Conservation (phyloP, 2,797 vertebrate species). For the Gallinago nigripennis region DNA sequence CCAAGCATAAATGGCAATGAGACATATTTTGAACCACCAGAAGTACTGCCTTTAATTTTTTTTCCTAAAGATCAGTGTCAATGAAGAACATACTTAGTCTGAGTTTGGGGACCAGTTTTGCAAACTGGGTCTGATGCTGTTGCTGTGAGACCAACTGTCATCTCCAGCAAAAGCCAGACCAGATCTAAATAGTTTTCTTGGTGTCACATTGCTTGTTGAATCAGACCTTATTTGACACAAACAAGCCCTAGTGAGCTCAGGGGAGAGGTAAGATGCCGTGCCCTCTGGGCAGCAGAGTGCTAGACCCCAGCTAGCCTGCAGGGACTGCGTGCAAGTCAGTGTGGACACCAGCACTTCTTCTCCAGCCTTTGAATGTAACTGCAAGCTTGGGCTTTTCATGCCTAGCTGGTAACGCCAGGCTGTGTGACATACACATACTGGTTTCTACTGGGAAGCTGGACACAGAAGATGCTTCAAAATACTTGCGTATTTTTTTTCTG, state of each 20-base stretch:
- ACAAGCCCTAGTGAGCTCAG: not conserved
- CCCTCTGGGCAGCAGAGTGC: not conserved
- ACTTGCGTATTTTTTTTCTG: not conserved
- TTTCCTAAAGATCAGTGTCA: not conserved
- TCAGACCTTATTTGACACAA: not conserved
- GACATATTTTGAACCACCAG: not conserved
- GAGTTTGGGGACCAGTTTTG: not conserved
- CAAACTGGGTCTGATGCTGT: not conserved
- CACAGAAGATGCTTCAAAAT: not conserved
- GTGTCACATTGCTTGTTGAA: not conserved
- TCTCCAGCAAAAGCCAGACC: not conserved
- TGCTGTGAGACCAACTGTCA: not conserved
- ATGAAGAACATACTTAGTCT: not conserved
- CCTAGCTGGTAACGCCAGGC: rapidly evolving
- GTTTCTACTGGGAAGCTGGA: not conserved
- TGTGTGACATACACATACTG: not conserved
- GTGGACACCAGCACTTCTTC: not conserved
- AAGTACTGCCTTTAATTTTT: not conserved
- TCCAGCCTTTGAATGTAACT: not conserved
- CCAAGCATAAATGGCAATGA: constrained; percentile 14
- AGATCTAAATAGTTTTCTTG: not conserved
- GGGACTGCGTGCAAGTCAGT: not conserved
- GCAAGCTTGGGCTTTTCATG: not conserved
- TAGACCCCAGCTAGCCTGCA: not conserved
- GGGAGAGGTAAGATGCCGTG: not conserved